These are phyloP conservation scores for Ormyrus nitidulus DNA, from an alignment of 2,888 invertebrate species.

Conservation along the genomic window DNA sequence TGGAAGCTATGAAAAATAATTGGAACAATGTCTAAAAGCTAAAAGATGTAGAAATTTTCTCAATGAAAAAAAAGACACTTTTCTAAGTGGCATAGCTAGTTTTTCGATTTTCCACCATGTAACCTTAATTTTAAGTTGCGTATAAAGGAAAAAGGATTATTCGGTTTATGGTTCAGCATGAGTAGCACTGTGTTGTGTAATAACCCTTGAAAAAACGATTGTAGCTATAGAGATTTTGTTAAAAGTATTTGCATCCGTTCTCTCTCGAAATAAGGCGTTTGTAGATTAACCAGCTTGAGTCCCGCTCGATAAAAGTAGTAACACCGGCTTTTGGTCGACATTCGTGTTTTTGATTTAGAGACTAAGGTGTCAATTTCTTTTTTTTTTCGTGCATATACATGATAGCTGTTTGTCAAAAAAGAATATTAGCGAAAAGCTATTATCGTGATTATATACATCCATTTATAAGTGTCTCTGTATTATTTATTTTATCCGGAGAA, in stretches of 20 bases:
- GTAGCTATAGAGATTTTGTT: not conserved
- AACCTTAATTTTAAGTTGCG: not conserved
- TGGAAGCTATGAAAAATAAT: not conserved
- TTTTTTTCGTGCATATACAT: not conserved
- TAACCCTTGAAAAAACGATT: not conserved
- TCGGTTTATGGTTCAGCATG: conserved; percentile 43
- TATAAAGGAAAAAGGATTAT: conserved; percentile 11
- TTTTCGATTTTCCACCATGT: not conserved
- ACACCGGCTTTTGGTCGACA: conserved; percentile 22
- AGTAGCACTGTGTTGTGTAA: not conserved
- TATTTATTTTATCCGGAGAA: not conserved
- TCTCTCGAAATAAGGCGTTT: not conserved
- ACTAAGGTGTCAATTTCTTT: conserved; percentile 18
- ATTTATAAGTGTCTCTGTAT: not conserved
- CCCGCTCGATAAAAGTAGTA: conserved; percentile 17
- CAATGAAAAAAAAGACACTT: conserved; percentile 28
- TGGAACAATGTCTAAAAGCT: conserved; percentile 36
- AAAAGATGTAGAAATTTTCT: not conserved
- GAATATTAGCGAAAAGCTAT: not conserved
- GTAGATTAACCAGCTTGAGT: conserved; percentile 43
- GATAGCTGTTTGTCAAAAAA: not conserved
- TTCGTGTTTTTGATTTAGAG: not conserved
- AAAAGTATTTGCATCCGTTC: conserved; percentile 4
- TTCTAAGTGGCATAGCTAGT: conserved; percentile 20
- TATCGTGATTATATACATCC: not conserved